Percentiles rank a stretch among this genome's conserved stretches.
Conservation (phyloP, 2,113 vertebrate species). For the Myanophis thanlyinensis region DNA sequence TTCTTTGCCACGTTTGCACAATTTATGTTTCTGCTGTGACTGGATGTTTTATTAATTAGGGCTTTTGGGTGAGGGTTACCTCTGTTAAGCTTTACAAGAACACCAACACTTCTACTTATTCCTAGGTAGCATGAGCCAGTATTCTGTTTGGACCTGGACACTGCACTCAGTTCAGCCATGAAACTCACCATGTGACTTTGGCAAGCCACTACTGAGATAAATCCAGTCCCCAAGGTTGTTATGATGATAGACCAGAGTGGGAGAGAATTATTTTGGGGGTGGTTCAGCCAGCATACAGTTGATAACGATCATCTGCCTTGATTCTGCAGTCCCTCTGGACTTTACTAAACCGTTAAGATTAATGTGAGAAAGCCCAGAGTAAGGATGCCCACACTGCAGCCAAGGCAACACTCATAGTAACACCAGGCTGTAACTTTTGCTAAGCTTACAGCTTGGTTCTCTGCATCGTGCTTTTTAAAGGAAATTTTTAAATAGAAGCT, state of each 20-base stretch:
- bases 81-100: not conserved
- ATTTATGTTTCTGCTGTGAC: not conserved
- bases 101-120: not conserved
- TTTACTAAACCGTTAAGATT: not conserved
- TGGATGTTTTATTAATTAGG: not conserved
- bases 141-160: not conserved
- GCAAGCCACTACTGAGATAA: not conserved
- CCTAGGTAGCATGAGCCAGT: not conserved
- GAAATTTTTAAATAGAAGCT: not conserved
- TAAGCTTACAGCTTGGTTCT: not conserved
- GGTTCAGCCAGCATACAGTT: not conserved
- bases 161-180: not conserved
- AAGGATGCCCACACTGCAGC: not conserved
- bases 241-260: not conserved
- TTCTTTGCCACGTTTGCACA: not conserved
- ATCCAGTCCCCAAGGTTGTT: not conserved
- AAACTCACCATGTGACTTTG: not conserved
- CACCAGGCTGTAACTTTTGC: not conserved
- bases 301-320: not conserved
- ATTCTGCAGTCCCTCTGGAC: not conserved
- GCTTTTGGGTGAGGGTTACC: not conserved
- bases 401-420: not conserved
- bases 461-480: not conserved
- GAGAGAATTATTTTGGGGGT: not conserved
- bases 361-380: not conserved